phyloP scores from a whole-genome alignment of 2,797 vertebrate species.

The Pterois miles region DNA sequence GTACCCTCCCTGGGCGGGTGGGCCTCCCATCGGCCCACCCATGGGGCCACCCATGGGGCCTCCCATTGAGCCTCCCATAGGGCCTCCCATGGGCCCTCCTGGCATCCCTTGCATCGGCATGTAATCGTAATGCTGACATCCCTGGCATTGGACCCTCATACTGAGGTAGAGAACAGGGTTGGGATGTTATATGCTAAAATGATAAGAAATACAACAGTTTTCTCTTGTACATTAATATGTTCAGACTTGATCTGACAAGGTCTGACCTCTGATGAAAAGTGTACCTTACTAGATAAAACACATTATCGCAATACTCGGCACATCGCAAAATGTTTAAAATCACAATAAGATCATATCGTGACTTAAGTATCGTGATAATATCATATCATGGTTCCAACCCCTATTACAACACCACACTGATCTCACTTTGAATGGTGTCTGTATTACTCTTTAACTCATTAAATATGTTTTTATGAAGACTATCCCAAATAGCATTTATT shows the following conservation, averaged over 20 bases:
- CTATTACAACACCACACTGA: no score
- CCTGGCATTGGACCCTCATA: slow-evolving; percentile 85
- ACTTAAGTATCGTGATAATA: no score
- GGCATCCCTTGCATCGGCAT: slow-evolving; percentile 83
- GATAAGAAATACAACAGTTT: background rate
- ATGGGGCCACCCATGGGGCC: slow-evolving; percentile 61
- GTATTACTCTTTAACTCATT: background rate
- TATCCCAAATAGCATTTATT: background rate
- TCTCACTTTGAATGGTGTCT: background rate
- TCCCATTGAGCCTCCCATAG: slow-evolving; percentile 43
- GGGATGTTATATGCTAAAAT: no score
- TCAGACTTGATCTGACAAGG: no score
- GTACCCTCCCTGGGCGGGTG: slow-evolving; percentile 68
- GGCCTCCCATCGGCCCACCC: slow-evolving; percentile 70
- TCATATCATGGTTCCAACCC: no score
- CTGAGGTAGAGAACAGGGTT: slow-evolving; percentile 62
- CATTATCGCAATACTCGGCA: no score
- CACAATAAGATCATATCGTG: no score
- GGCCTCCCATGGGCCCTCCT: slow-evolving; percentile 65
- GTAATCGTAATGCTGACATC: slow-evolving; percentile 74
- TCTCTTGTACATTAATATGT: background rate
- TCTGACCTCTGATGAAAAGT: no score
- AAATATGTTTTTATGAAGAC: background rate
- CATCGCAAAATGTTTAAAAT: no score
- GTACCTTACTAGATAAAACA: no score